These are phyloP conservation scores for Albula glossodonta DNA, from an alignment of 2,113 vertebrate species.

Conservation along the genomic window DNA sequence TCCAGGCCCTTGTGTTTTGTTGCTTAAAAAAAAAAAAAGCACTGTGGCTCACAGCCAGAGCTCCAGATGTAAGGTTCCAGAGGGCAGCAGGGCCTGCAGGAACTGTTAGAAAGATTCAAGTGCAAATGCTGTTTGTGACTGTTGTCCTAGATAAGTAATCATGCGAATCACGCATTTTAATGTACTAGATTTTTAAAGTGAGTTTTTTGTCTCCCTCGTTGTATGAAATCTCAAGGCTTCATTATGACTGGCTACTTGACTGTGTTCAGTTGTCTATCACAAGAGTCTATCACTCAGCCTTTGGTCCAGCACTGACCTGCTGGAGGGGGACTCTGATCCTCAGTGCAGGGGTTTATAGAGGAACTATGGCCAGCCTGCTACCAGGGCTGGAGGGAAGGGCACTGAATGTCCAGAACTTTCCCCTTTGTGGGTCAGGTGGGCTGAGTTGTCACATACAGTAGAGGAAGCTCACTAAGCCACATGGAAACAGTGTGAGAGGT, in stretches of 20 bases:
- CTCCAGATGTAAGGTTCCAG: background rate
- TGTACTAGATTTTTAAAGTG: background rate
- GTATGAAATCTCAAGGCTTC: background rate
- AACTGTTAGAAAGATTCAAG: background rate
- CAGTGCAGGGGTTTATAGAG: background rate
- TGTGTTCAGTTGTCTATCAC: background rate
- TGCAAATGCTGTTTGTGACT: background rate
- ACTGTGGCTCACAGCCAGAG: background rate
- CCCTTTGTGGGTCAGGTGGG: background rate
- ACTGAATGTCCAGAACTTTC: background rate
- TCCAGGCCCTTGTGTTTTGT: background rate
- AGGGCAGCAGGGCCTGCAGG: background rate
- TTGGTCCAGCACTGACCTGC: too few relatives aligned
- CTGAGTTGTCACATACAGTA: background rate
- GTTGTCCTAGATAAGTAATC: background rate
- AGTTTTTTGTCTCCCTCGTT: background rate
- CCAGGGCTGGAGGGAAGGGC: background rate
- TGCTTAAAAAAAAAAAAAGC: background rate
- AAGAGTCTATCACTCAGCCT: too few relatives aligned
- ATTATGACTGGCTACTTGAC: background rate
- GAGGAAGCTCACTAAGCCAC: background rate
- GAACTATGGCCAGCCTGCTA: background rate
- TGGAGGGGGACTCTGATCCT: too few relatives aligned
- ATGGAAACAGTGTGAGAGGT: background rate
- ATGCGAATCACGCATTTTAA: background rate